Base-by-base conservation (phyloP, 2,113 vertebrate genomes). In the Sylvia atricapilla region DNA sequence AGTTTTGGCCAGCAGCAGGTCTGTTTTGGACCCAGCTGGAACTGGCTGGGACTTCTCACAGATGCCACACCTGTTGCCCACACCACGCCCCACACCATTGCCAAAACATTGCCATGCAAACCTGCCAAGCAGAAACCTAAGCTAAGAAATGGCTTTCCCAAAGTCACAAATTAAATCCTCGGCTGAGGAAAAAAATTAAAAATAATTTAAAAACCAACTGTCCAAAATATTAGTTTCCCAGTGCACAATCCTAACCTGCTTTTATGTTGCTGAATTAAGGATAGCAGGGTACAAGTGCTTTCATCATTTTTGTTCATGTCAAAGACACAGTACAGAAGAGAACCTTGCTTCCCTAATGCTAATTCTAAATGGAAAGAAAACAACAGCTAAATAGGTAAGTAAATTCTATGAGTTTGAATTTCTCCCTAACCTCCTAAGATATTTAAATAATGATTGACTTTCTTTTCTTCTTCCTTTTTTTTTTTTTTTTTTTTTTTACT, bases 61-160 rank as follows among this genome's bases (percentile, higher is more conserved):
- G 50, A 55, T 69, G 30, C 14, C 33, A 56, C 9, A 12, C 30
- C 50, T 63, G n/a, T 33, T 84, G 24, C 37, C n/a, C 1, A 0
- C 20, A 18, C 5, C 33, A 27, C 1, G 2, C 6, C 37, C 3
- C 1, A 22, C 3, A 7, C 13, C 5, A 1, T 2, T 76, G 41
- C 31, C 21, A 53, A 62, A 75, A 20, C 37, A 35, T 23, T 35
- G 47, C 14, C 22, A 37, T 0, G 2, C 31, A 73, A 68, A 85
- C 4, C 10, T 76, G 30, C 21, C 55, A 64, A 70, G 39, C 8
- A 55, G 49, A 80, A 76, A 46, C 18, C 13, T 66, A 28, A 64
- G 27, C 6, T 67, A 23, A 49, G 37, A 70, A 89, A 33, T 52
- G 18, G 7, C 15, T 86, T 43, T 55, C 8, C 6, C 35, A 64